Evolutionary conservation across 2,888 invertebrate genomes (phyloP).

Genomic region (Thecophora atra): DNA sequence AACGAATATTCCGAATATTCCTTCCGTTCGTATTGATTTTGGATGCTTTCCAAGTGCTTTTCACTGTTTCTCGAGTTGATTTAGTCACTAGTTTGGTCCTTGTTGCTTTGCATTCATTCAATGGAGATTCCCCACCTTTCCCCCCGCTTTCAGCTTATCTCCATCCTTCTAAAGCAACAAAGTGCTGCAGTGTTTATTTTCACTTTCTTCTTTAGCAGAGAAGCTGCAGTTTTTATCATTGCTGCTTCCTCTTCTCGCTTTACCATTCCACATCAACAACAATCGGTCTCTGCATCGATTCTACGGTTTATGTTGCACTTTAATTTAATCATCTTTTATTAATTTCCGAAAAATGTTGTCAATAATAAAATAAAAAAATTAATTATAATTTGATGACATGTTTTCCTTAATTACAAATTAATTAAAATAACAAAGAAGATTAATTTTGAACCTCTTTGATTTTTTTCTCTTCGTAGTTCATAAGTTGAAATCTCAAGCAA

Average conservation of each 20-base stretch:
- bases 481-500: too few species aligned
- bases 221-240: too few species aligned
- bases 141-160: neutral
- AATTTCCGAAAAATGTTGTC: neutral
- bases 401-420: too few species aligned
- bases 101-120: neutral
- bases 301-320: neutral
- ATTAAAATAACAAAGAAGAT: too few species aligned
- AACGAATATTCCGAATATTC: too few species aligned
- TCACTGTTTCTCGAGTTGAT: neutral
- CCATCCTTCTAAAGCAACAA: neutral
- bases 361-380: too few species aligned
- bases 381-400: too few species aligned
- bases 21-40: conserved; percentile 26
- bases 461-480: too few species aligned
- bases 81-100: neutral
- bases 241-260: neutral
- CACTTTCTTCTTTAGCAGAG: too few species aligned
- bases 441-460: too few species aligned
- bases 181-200: too few species aligned
- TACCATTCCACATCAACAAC: neutral
- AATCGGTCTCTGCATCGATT: neutral
- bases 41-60: conserved; percentile 25
- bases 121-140: neutral
- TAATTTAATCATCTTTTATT: neutral